A percentile compares a stretch with the other conserved stretches of the same genome.
Conservation (phyloP, 2,888 invertebrate species). For the Cordilura impudica region DNA sequence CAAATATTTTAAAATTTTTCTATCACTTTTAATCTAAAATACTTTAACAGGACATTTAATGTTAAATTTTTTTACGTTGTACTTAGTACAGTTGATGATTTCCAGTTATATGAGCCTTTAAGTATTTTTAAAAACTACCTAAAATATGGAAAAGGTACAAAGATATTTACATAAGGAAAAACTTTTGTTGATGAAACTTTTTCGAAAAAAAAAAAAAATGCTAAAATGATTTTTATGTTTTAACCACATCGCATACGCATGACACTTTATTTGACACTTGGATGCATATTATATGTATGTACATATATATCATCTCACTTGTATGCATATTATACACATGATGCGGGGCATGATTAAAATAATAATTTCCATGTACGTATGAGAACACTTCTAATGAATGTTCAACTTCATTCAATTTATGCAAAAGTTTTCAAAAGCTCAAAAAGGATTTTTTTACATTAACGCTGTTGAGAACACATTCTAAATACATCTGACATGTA, state of each 20-base stretch:
- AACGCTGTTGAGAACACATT: not conserved
- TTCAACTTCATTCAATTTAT: not conserved
- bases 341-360: slow-evolving; percentile 9
- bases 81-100: no score
- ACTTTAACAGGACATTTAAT: slow-evolving; percentile 8
- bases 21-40: not conserved
- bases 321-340: not conserved
- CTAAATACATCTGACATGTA: not conserved
- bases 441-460: not conserved
- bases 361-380: not conserved
- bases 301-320: not conserved
- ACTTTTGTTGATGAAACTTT: slow-evolving; percentile 21
- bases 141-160: slow-evolving; percentile 6
- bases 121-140: not conserved
- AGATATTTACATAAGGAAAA: slow-evolving; percentile 17
- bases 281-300: slow-evolving; percentile 17
- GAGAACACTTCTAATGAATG: not conserved
- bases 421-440: slow-evolving; percentile 7
- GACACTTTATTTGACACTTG: slow-evolving; percentile 51
- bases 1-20: no score
- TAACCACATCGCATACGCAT: slow-evolving; percentile 12
- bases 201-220: not conserved
- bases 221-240: slow-evolving; percentile 25
- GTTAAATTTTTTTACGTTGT: not conserved
- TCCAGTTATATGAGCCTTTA: slow-evolving; percentile 4